Conservation (phyloP, 2,113 vertebrate genomes). For the Tamias sibiricus region DNA sequence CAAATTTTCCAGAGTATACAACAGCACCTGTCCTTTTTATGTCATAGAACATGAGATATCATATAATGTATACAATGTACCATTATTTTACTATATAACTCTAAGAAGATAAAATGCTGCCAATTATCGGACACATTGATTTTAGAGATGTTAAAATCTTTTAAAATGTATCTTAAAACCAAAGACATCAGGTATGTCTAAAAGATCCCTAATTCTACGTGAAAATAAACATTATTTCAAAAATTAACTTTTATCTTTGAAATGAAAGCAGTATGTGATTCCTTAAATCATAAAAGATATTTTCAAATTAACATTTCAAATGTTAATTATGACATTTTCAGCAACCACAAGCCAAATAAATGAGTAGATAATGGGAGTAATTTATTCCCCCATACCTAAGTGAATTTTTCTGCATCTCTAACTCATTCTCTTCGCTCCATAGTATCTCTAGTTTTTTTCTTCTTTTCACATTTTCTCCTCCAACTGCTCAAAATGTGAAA, state of each 20-base stretch:
- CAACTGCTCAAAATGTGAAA: neutral
- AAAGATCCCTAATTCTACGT: constrained; percentile 14
- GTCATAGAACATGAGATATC: neutral
- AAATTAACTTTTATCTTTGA: constrained; percentile 1
- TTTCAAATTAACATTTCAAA: constrained; percentile 55
- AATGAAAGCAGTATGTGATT: neutral
- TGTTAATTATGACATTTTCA: neutral
- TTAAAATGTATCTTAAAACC: neutral
- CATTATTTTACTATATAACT: neutral
- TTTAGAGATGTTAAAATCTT: neutral
- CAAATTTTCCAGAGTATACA: neutral
- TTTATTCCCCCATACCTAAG: neutral
- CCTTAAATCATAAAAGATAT: neutral
- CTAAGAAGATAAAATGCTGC: neutral
- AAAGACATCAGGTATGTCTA: neutral
- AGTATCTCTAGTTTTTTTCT: neutral
- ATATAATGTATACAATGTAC: neutral
- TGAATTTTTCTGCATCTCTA: constrained; percentile 17
- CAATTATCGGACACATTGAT: neutral
- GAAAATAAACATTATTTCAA: constrained; percentile 52
- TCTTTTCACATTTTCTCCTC: neutral
- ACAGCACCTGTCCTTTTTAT: neutral
- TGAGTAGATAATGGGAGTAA: neutral
- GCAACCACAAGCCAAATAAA: neutral
- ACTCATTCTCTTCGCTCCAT: neutral